phyloP scores from a whole-genome alignment of 2,113 vertebrate genomes.

The Microcebus griseorufus region DNA sequence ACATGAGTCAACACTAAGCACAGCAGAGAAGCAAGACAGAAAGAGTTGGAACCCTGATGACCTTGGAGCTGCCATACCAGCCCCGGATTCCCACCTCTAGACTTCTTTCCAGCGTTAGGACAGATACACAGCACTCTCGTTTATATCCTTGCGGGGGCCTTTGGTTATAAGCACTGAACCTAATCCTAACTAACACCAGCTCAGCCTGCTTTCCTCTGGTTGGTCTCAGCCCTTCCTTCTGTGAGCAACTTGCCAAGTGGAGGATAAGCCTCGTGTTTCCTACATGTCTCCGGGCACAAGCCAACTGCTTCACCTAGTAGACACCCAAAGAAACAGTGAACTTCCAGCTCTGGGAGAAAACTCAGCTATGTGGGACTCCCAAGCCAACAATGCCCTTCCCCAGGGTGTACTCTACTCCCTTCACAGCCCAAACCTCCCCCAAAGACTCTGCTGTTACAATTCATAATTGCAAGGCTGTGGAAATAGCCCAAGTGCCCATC shows the following conservation, averaged over 20 bases:
- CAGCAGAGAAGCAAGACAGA: neutral
- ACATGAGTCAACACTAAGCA: neutral
- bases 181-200: neutral
- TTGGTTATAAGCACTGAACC: neutral
- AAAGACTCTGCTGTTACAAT: neutral
- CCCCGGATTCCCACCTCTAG: neutral
- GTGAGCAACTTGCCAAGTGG: neutral
- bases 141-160: neutral
- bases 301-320: neutral
- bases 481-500: no score
- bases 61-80: neutral
- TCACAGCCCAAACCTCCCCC: neutral
- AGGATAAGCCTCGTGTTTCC: neutral
- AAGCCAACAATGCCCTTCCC: neutral
- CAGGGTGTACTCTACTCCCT: fast-evolving
- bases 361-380: neutral
- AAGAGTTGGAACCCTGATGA: neutral
- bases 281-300: fast-evolving
- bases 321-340: neutral
- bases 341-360: neutral
- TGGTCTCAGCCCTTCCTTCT: no score
- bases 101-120: neutral
- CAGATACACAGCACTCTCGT: neutral
- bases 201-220: neutral
- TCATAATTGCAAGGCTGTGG: no score